Evolutionary conservation across 2,888 invertebrate genomes (phyloP), one percentile per base, ranked within the genome.

Genomic region (Lordiphosa andalusiaca): DNA sequence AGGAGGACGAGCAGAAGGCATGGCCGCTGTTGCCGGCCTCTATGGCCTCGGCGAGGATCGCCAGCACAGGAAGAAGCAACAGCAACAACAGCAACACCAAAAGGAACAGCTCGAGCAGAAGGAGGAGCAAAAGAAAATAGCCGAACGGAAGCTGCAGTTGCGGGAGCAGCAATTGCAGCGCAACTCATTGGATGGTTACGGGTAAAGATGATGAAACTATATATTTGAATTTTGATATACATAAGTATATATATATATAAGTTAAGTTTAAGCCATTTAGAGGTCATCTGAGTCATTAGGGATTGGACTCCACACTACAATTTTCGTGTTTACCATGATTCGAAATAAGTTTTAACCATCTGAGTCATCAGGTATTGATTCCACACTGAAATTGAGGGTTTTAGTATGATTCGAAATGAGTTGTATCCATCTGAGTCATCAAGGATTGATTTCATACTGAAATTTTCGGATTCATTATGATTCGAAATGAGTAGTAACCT

Each of bases 21-120:
- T 94, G 94, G 94, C 94, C 86, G 94, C 94, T 73, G 94, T 94
- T 88, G 94, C 94, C 84, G 94, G 94, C 87, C 92, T 94, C 60
- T 95, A 94, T 88, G 94, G 94, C 84, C 92, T 94, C 87, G 94
- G 94, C 86, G 94, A 94, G 90, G 94, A 94, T 88, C 92, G 94
- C 48, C 88, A 88, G 58, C 89, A 88, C 63, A 87, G 89, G 36
- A 87, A 89, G 55, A 88, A 89, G 71, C 88, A 89, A 68, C 89
- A 89, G 53, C 88, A 89, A 90, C 90, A 92, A 91, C 90, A 92
- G 89, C 84, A 92, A 90, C 89, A 88, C 63, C 89, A 89, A 46
- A 77, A 73, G 90, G 90, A 92, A 89, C 90, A 92, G 90, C 85
- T 92, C 90, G 88, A 92, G 90, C 92, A 92, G 73, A 92, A 92